These are phyloP conservation scores for Upupa epops DNA, from an alignment of 2,113 vertebrate species.

Conservation along the genomic window DNA sequence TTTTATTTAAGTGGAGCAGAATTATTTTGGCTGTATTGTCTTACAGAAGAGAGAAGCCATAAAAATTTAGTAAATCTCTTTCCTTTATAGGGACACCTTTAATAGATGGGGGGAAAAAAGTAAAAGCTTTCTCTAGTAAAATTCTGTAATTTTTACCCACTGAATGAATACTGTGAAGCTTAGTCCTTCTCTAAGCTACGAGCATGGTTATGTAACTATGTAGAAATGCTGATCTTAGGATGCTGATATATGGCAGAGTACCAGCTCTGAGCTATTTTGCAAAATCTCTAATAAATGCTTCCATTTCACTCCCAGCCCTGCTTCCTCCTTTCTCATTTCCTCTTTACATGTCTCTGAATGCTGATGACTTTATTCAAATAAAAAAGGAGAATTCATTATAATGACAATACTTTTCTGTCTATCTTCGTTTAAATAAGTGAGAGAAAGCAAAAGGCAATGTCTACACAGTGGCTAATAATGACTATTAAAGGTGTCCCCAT, in stretches of 20 bases:
- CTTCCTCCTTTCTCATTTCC: neutral
- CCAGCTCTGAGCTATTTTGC: neutral
- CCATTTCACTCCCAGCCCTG: neutral
- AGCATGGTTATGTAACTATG: neutral
- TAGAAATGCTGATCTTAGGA: neutral
- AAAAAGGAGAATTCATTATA: neutral
- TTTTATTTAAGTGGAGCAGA: conserved; percentile 7
- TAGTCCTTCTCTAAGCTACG: neutral
- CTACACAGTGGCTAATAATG: neutral
- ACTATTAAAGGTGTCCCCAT: neutral
- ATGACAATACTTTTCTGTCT: neutral
- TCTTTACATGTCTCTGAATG: neutral
- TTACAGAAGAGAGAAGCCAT: neutral
- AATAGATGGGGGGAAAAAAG: neutral
- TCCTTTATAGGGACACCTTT: no score
- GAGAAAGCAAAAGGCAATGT: neutral
- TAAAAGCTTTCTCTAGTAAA: neutral
- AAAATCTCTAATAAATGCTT: neutral
- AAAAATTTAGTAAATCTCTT: neutral
- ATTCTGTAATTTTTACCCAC: neutral
- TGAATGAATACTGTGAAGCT: neutral
- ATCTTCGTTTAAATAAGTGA: neutral
- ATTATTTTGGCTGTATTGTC: neutral
- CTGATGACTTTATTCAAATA: neutral
- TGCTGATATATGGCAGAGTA: neutral